Percentiles rank a stretch among this genome's conserved stretches.
These are phyloP conservation scores for Alligator sinensis DNA, from an alignment of 2,113 vertebrate species.

Conservation along the genomic window DNA sequence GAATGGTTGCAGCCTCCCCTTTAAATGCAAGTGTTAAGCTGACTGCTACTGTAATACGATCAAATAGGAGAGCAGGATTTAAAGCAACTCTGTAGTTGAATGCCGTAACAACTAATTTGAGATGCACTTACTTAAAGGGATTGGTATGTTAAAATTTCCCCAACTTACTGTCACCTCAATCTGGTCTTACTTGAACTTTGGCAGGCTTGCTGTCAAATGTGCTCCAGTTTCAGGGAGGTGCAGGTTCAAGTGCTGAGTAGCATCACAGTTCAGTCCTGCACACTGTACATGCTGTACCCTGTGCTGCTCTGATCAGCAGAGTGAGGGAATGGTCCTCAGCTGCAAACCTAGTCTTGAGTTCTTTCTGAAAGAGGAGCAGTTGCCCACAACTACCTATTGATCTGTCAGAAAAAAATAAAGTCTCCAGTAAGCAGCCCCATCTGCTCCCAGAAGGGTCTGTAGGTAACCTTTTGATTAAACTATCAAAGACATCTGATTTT, in stretches of 20 bases:
- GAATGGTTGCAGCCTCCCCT: conserved; percentile 20
- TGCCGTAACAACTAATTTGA: neutral
- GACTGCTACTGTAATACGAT: conserved; percentile 64
- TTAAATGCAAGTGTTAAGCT: conserved; percentile 42
- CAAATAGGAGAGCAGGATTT: conserved; percentile 54
- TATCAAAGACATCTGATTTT: neutral
- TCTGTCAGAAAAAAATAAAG: neutral
- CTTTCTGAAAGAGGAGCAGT: neutral
- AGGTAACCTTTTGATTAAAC: too few species aligned
- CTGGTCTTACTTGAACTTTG: neutral
- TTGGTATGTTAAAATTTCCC: too few species aligned
- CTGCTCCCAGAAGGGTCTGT: fast-evolving
- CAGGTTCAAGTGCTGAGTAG: neutral
- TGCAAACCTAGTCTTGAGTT: neutral
- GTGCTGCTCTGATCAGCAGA: fast-evolving
- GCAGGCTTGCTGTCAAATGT: neutral
- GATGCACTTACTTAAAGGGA: neutral
- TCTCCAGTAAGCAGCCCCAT: neutral
- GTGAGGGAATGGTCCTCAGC: neutral
- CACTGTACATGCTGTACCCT: neutral
- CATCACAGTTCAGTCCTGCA: neutral
- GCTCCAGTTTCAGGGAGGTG: neutral
- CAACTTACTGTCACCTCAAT: too few species aligned
- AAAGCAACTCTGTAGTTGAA: conserved; percentile 36
- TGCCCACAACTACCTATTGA: neutral